Evolutionary conservation across 1,140 invertebrate genomes (phyloP).

Genomic region (Pteromalus puparum): DNA sequence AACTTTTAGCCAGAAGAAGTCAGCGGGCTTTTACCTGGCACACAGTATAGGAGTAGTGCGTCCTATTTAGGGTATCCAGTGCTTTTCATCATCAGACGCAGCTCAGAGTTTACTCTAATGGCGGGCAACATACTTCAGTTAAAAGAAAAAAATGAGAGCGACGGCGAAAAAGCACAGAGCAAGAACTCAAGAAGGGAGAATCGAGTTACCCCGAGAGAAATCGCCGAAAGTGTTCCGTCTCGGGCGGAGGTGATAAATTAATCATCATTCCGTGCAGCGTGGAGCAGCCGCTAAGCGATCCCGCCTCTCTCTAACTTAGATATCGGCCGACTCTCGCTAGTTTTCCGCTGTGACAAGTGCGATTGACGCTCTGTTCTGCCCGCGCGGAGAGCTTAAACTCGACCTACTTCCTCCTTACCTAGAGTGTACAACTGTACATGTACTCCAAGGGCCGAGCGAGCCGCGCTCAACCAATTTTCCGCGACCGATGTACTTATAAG

Average conservation of each 20-base stretch:
- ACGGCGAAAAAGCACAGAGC: neutral
- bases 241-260: neutral
- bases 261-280: neutral
- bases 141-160: neutral
- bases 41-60: too few relatives aligned
- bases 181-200: neutral
- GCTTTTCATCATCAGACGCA: too few relatives aligned
- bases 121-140: neutral
- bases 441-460: neutral
- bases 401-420: neutral
- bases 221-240: neutral
- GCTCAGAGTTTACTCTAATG: neutral
- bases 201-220: neutral
- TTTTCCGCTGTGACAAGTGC: neutral
- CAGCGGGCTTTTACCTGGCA: too few relatives aligned
- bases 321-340: neutral
- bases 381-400: neutral
- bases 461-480: neutral
- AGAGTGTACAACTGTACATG: too few relatives aligned
- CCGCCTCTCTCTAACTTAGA: neutral
- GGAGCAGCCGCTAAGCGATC: neutral
- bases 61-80: too few relatives aligned
- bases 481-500: neutral
- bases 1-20: neutral
- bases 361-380: neutral